A percentile compares a stretch with the other conserved stretches of the same genome.
Conservation (phyloP, 2,888 invertebrate species). For the Lasiommata megera region DNA sequence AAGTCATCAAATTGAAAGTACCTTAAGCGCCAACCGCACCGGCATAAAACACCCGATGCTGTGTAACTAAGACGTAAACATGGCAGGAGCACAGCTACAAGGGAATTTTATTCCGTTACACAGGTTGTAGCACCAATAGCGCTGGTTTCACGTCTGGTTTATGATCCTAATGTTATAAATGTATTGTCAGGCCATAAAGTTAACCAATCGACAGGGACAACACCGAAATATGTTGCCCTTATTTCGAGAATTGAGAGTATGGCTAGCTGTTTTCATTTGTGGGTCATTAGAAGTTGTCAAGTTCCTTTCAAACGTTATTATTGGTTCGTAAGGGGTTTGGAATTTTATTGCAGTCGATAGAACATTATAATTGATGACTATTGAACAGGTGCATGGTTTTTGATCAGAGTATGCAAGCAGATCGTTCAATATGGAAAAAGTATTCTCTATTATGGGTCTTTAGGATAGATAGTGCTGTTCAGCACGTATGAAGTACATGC, state of each 20-base stretch:
- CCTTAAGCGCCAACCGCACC: conserved; percentile 35
- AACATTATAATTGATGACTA: background rate
- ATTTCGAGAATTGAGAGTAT: background rate
- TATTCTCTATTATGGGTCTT: too few species aligned
- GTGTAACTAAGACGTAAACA: conserved; percentile 60
- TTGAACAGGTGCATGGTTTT: too few species aligned
- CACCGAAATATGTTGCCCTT: conserved; percentile 7
- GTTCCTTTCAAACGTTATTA: too few species aligned
- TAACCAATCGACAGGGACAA: conserved; percentile 6
- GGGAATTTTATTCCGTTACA: conserved; percentile 63
- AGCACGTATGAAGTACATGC: too few species aligned
- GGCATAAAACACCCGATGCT: conserved; percentile 53
- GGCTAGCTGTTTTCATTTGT: background rate
- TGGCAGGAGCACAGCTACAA: conserved; percentile 58
- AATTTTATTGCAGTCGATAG: background rate
- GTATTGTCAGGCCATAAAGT: conserved; percentile 13
- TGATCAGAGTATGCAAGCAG: too few species aligned
- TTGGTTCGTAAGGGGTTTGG: background rate
- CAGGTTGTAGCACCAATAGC: conserved; percentile 44
- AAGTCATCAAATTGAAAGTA: conserved; percentile 16
- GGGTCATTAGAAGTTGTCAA: background rate
- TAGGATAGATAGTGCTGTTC: too few species aligned
- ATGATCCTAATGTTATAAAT: conserved; percentile 25
- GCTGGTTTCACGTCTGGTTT: conserved; percentile 33
- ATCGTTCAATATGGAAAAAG: too few species aligned